A percentile compares a stretch with the other conserved stretches of the same genome.
These are phyloP conservation scores for Trematomus bernacchii DNA, from an alignment of 2,797 vertebrate species.

Conservation along the genomic window DNA sequence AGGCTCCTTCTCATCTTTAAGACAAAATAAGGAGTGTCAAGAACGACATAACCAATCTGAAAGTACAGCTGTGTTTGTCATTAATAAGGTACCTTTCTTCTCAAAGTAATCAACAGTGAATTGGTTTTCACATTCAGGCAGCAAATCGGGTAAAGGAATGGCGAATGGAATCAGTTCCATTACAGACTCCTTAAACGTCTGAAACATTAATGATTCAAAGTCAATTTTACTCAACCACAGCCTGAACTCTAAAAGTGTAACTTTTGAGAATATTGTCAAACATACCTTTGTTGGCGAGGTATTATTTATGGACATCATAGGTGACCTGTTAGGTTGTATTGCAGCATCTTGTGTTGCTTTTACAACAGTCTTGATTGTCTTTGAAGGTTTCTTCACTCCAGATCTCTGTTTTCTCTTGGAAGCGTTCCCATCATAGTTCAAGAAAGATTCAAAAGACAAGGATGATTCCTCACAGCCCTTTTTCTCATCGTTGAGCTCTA, in stretches of 20 bases:
- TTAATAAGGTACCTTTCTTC: constrained; percentile 81
- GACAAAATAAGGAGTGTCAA: constrained; percentile 1
- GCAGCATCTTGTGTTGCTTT: constrained; percentile 37
- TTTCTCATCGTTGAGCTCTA: constrained; percentile 8
- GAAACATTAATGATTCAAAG: constrained; percentile 24
- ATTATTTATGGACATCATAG: neutral
- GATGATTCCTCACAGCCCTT: constrained; percentile 69
- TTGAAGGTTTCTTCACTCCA: constrained; percentile 58
- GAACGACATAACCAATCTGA: neutral
- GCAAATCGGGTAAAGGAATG: constrained; percentile 83
- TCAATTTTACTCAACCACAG: neutral
- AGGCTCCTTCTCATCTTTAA: constrained; percentile 61
- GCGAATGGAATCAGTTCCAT: constrained; percentile 83
- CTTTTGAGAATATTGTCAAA: neutral
- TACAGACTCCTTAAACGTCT: constrained; percentile 77
- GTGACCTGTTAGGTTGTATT: constrained; percentile 40
- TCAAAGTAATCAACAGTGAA: constrained; percentile 78
- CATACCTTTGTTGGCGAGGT: constrained; percentile 56
- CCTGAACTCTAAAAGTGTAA: neutral
- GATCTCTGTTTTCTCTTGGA: constrained; percentile 71
- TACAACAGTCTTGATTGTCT: constrained; percentile 52
- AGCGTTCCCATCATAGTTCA: constrained; percentile 87
- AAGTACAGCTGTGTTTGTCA: neutral
- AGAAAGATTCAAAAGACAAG: constrained; percentile 91
- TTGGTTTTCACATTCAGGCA: constrained; percentile 80